A percentile compares a stretch with the other conserved stretches of the same genome.
These are phyloP conservation scores for Nomada goodeniana DNA, from an alignment of 2,888 invertebrate genomes.

Conservation along the genomic window DNA sequence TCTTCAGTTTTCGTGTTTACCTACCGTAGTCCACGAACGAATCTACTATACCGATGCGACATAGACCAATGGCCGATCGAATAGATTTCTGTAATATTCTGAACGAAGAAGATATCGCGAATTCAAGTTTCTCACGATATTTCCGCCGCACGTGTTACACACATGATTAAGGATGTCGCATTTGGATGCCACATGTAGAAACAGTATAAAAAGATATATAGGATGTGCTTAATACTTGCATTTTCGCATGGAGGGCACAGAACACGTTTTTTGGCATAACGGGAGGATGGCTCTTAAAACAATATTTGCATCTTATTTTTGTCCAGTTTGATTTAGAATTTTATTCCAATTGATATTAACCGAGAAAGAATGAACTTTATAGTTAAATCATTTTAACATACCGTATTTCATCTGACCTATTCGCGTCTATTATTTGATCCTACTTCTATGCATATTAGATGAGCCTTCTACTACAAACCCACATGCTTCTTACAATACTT, in stretches of 20 bases:
- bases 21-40: background rate
- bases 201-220: background rate
- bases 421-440: no score
- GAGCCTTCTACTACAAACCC: background rate
- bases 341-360: background rate
- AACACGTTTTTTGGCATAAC: background rate
- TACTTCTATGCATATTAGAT: background rate
- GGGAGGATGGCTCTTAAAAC: background rate
- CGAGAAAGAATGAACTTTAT: background rate
- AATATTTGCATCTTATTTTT: no score
- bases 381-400: no score
- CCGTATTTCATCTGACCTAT: no score
- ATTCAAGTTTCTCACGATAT: conserved; percentile 52
- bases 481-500: background rate
- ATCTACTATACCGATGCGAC: conserved; percentile 28
- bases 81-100: background rate
- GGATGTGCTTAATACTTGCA: conserved; percentile 8
- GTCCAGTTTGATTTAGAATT: no score
- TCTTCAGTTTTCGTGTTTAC: background rate
- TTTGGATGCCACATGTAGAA: conserved; percentile 40
- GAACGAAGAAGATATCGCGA: background rate
- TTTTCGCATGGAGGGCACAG: background rate
- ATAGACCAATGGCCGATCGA: background rate
- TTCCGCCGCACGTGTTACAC: conserved; percentile 38
- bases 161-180: conserved; percentile 35